Conservation (phyloP, 2,797 vertebrate species). For the Semaprochilodus insignis region DNA sequence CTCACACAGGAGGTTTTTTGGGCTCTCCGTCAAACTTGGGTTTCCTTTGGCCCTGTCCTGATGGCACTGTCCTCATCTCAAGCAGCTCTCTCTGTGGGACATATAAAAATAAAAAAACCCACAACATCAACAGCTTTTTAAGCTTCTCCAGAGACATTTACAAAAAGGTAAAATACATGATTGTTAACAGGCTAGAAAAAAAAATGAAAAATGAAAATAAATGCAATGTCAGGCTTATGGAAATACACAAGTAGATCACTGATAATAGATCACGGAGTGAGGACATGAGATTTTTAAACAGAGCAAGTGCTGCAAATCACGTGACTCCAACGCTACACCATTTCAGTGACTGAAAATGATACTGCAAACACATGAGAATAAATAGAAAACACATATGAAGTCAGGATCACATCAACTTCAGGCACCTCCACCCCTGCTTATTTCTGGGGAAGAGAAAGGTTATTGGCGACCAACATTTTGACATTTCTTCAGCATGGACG, state of each 20-base stretch:
- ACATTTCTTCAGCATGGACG: constrained; percentile 64
- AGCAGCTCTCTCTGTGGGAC: constrained; percentile 79
- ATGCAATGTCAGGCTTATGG: not conserved
- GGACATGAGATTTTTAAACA: constrained; percentile 10
- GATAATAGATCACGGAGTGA: not conserved
- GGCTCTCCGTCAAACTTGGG: constrained; percentile 85
- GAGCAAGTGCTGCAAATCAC: constrained; percentile 1
- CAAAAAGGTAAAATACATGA: not conserved
- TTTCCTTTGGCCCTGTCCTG: constrained; percentile 72
- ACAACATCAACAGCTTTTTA: constrained; percentile 14
- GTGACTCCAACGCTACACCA: not conserved
- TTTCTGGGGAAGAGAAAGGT: constrained; percentile 17
- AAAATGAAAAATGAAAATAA: not conserved
- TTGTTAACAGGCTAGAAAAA: not conserved
- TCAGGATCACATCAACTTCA: constrained; percentile 13
- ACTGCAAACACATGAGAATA: constrained; percentile 1
- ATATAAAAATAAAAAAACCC: not conserved
- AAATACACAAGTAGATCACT: not conserved
- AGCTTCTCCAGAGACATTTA: not conserved
- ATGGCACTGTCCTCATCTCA: constrained; percentile 71
- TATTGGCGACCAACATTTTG: constrained; percentile 61
- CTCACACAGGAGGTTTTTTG: constrained; percentile 85
- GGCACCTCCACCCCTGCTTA: constrained; percentile 32
- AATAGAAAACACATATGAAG: constrained; percentile 4
- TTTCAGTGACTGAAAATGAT: not conserved